Percentiles rank a stretch among this genome's conserved stretches.
Conservation (phyloP, 2,113 vertebrate genomes). For the Carassius auratus region DNA sequence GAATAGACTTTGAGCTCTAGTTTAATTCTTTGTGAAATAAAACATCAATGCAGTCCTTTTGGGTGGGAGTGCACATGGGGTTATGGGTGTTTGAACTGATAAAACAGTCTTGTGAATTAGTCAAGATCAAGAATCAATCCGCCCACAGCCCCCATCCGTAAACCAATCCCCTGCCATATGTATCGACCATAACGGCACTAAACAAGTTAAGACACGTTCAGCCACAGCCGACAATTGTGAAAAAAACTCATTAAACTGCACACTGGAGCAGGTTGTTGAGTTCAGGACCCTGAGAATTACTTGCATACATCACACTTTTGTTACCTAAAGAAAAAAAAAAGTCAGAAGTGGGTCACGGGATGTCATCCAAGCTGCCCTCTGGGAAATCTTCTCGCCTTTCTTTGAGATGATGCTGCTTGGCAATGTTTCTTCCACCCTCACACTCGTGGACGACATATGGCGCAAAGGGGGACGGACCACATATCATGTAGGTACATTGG, state of each 20-base stretch:
- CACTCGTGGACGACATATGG: conserved; percentile 12
- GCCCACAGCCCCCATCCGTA: conserved; percentile 21
- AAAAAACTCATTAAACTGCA: conserved; percentile 23
- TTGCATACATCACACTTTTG: conserved; percentile 4
- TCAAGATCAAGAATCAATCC: conserved; percentile 57
- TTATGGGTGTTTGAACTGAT: conserved; percentile 60
- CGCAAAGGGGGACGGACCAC: neutral
- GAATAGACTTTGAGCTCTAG: conserved; percentile 43
- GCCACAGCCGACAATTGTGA: neutral
- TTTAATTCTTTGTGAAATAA: conserved; percentile 59
- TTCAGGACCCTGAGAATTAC: neutral
- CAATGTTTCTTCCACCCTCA: conserved; percentile 31
- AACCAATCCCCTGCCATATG: conserved; percentile 27
- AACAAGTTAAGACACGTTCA: conserved; percentile 29
- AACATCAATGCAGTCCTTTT: conserved; percentile 64
- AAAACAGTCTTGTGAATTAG: conserved; percentile 64
- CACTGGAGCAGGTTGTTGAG: conserved; percentile 1
- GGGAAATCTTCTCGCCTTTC: conserved; percentile 43
- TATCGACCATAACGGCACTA: conserved; percentile 35
- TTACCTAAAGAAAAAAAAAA: neutral
- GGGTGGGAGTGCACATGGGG: conserved; percentile 42
- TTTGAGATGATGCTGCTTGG: conserved; percentile 7
- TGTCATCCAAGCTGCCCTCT: conserved; percentile 24
- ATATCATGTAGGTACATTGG: conserved; percentile 24
- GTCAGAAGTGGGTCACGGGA: conserved; percentile 21